These are phyloP conservation scores for Edolisoma coerulescens DNA, from an alignment of 2,113 vertebrate genomes.

Conservation along the genomic window DNA sequence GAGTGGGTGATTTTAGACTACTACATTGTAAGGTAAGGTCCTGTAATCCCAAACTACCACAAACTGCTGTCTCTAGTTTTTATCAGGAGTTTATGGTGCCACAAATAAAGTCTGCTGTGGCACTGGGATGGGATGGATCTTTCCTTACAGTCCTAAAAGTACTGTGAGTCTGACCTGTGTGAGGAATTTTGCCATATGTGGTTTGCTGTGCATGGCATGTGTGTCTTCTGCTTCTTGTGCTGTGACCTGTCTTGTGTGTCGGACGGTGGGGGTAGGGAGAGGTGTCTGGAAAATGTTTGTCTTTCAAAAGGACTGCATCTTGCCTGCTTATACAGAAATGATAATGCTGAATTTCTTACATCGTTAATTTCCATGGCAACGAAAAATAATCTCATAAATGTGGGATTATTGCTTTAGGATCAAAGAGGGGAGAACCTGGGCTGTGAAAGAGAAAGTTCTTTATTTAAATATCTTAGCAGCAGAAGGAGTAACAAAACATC, in stretches of 20 bases:
- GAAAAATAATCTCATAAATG: slow-evolving; percentile 45
- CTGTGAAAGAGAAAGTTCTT: background rate
- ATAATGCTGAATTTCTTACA: slow-evolving; percentile 3
- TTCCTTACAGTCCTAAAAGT: background rate
- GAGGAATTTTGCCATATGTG: background rate
- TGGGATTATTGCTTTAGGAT: slow-evolving; percentile 39
- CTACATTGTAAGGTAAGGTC: fast-evolving
- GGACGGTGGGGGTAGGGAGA: background rate
- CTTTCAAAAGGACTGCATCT: background rate
- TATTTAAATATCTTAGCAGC: background rate
- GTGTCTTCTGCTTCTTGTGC: background rate
- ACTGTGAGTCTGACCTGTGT: background rate
- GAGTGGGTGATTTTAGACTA: background rate
- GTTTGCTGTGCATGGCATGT: fast-evolving
- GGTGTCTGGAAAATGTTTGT: background rate
- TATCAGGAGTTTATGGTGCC: background rate
- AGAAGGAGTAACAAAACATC: background rate
- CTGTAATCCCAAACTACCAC: background rate
- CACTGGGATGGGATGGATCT: background rate
- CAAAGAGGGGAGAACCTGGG: background rate
- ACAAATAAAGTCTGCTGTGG: background rate
- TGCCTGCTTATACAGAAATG: background rate
- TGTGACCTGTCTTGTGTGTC: background rate
- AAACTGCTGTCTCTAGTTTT: background rate
- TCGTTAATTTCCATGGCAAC: slow-evolving; percentile 41